Conservation (phyloP, 2,113 vertebrate species). For the Murina feae region DNA sequence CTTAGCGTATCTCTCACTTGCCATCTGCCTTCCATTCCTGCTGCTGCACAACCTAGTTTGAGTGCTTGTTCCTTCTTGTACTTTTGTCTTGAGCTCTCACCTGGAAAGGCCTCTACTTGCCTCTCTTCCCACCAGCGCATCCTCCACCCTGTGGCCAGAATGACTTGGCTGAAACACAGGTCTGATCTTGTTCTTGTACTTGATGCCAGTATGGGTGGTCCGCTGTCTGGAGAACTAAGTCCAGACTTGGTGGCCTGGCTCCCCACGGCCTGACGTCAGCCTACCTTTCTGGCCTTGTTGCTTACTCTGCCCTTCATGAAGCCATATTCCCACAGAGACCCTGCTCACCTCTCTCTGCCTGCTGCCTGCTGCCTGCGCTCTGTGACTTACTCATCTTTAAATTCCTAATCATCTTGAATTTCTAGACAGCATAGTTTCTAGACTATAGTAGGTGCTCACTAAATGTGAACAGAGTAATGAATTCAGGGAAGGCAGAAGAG, state of each 20-base stretch:
- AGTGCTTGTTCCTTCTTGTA: not conserved
- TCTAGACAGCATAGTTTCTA: constrained; percentile 5
- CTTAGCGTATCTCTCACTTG: not conserved
- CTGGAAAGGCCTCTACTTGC: not conserved
- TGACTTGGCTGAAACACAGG: not conserved
- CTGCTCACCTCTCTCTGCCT: not conserved
- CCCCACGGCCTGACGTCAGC: not conserved
- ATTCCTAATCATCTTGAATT: not conserved
- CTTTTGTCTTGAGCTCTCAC: not conserved
- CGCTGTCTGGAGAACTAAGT: not conserved
- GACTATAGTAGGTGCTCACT: not conserved
- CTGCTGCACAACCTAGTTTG: not conserved
- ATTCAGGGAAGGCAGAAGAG: not conserved
- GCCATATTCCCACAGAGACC: not conserved
- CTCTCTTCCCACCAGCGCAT: not conserved
- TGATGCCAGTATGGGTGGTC: not conserved
- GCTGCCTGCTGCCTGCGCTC: not conserved
- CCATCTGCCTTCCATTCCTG: not conserved
- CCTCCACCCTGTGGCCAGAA: not conserved
- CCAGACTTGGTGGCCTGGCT: not conserved
- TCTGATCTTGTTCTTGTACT: not conserved
- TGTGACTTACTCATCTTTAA: not conserved
- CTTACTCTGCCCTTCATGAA: not conserved
- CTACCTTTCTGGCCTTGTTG: not conserved
- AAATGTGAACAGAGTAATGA: not conserved